Percentiles rank a stretch among this genome's conserved stretches.
Evolutionary conservation across 2,797 vertebrate genomes (phyloP).

Genomic region (Hippocampus kuda): DNA sequence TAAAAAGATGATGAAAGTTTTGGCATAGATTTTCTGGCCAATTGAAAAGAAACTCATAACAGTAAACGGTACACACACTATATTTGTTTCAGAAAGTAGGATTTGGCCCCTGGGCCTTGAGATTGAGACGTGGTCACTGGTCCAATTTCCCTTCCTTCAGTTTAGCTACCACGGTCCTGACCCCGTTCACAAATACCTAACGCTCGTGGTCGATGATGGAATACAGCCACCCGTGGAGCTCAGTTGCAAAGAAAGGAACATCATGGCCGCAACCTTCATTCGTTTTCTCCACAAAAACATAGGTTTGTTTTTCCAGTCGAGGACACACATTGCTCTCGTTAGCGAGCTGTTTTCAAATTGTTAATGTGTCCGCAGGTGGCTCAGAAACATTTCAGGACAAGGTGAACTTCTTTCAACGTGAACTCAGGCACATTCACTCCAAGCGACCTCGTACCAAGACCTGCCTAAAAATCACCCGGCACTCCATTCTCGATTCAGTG

Average conservation of each 20-base stretch:
- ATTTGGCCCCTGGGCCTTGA: too few relatives aligned
- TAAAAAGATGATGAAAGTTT: too few relatives aligned
- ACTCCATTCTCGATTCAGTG: conserved; percentile 85
- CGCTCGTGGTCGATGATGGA: conserved; percentile 93
- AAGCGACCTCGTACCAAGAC: conserved; percentile 93
- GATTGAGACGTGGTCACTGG: neutral
- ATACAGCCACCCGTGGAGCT: conserved; percentile 97
- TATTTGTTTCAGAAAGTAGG: too few relatives aligned
- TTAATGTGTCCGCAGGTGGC: conserved; percentile 68
- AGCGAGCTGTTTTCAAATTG: neutral
- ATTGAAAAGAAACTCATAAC: too few relatives aligned
- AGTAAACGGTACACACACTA: too few relatives aligned
- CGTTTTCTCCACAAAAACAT: conserved; percentile 98
- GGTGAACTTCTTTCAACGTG: conserved; percentile 94
- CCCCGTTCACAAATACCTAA: conserved; percentile 90
- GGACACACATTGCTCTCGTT: neutral
- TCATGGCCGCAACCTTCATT: conserved; percentile 97
- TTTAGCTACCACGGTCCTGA: conserved; percentile 94
- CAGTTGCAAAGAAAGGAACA: conserved; percentile 97
- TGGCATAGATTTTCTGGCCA: too few relatives aligned
- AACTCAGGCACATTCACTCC: conserved; percentile 89
- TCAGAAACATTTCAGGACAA: conserved; percentile 99
- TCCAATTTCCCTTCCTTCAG: conserved; percentile 48
- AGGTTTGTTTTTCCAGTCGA: conserved; percentile 65
- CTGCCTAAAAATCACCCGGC: conserved; percentile 86